Evolutionary conservation across 2,888 invertebrate species (phyloP).

Genomic region (Apeira syringaria): DNA sequence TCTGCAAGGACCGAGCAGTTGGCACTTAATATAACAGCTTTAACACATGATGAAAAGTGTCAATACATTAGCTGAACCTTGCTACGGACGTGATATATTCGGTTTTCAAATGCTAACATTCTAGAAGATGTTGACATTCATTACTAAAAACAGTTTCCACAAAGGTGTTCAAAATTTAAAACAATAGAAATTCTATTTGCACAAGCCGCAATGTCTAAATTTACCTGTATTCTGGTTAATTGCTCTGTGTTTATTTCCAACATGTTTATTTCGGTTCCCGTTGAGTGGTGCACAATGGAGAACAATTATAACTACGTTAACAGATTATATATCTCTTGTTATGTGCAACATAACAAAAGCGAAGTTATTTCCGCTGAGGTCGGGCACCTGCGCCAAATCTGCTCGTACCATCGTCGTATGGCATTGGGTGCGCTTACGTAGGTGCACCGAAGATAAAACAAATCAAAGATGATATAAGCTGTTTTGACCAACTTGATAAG

Average conservation of each 20-base stretch:
- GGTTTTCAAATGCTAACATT: too few species aligned
- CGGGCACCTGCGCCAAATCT: constrained; percentile 61
- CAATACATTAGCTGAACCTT: too few species aligned
- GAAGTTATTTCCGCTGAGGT: constrained; percentile 58
- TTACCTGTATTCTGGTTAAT: constrained; percentile 20
- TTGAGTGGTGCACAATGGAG: constrained; percentile 47
- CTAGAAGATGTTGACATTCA: not conserved
- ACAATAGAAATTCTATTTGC: constrained; percentile 16
- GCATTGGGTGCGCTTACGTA: constrained; percentile 29
- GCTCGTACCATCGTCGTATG: constrained; percentile 41
- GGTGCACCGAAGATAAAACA: too few species aligned
- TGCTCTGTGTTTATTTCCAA: constrained; percentile 39
- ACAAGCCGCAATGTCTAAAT: constrained; percentile 12
- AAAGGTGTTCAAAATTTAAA: constrained; percentile 5
- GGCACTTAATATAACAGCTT: too few species aligned
- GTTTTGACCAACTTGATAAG: too few species aligned
- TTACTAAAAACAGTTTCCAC: not conserved
- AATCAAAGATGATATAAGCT: not conserved
- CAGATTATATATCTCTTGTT: constrained; percentile 10
- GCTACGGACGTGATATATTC: too few species aligned
- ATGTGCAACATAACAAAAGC: constrained; percentile 54
- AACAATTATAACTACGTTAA: constrained; percentile 37
- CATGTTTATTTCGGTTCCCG: constrained; percentile 49
- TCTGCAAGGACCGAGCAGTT: too few species aligned
- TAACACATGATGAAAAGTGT: too few species aligned